Evolutionary conservation across 2,113 vertebrate genomes (phyloP).

Genomic region (Poeciliopsis turrubarensis): DNA sequence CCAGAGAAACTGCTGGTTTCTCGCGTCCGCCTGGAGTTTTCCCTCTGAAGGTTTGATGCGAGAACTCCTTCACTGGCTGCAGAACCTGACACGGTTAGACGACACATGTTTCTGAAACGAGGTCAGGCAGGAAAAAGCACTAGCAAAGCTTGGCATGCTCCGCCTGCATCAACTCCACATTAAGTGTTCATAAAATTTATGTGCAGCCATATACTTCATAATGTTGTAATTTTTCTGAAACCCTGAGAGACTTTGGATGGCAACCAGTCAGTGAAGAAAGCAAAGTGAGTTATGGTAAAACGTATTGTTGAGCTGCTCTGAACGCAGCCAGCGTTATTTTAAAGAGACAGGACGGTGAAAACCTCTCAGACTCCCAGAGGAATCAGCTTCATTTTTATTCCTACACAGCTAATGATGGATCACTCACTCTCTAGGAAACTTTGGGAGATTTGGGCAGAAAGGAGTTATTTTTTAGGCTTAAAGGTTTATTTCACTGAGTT

Average conservation of each 20-base stretch:
- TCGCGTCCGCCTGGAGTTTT: not conserved
- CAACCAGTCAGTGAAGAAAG: not conserved
- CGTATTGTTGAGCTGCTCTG: not conserved
- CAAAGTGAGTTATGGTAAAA: conserved; percentile 12
- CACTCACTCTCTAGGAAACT: not conserved
- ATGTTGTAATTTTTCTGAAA: not conserved
- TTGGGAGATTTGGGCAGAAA: not conserved
- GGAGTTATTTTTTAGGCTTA: not conserved
- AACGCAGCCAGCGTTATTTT: conserved; percentile 1
- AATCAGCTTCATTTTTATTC: not conserved
- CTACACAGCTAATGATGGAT: not conserved
- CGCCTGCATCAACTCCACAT: not conserved
- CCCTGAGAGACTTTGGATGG: not conserved
- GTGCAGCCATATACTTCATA: not conserved
- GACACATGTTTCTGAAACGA: conserved; percentile 2
- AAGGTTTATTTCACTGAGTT: not conserved
- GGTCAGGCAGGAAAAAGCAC: not conserved
- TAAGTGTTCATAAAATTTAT: not conserved
- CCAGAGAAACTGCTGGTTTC: not conserved
- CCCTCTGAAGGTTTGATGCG: not conserved
- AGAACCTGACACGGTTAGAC: not conserved
- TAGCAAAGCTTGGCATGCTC: not conserved
- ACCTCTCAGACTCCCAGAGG: not conserved
- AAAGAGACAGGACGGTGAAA: not conserved
- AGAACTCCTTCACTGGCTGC: not conserved